A percentile compares a stretch with the other conserved stretches of the same genome.
Evolutionary conservation across 2,797 vertebrate genomes (phyloP).

Genomic region (Gallinago solitaria): DNA sequence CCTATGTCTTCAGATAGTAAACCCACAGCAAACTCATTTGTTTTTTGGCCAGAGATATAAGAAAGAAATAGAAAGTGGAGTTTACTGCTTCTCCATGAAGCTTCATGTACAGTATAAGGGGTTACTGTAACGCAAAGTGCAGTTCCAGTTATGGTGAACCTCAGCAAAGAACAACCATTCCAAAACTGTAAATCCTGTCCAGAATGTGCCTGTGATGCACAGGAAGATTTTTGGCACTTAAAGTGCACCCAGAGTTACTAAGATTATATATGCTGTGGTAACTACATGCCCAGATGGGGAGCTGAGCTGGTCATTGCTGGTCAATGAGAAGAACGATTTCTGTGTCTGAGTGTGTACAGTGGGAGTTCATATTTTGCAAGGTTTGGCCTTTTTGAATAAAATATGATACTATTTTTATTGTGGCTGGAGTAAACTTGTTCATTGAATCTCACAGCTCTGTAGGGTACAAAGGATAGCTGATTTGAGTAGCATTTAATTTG

Average conservation of each 20-base stretch:
- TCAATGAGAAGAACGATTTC: neutral
- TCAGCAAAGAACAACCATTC: neutral
- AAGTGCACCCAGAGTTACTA: neutral
- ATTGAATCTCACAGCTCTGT: conserved; percentile 20
- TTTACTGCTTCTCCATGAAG: neutral
- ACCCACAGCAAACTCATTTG: conserved; percentile 44
- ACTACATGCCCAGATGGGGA: neutral
- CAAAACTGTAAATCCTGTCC: neutral
- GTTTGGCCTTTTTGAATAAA: neutral
- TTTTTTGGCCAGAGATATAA: conserved; percentile 24
- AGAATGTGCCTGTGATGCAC: neutral
- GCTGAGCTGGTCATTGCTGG: neutral
- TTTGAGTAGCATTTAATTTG: conserved; percentile 19
- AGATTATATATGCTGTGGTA: neutral
- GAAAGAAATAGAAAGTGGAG: conserved; percentile 27
- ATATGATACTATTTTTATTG: neutral
- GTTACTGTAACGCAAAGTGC: neutral
- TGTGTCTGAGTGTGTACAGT: neutral
- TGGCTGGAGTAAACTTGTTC: conserved; percentile 8
- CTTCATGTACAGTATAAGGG: neutral
- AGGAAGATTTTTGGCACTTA: neutral
- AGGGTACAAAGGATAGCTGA: conserved; percentile 11
- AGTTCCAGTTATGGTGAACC: neutral
- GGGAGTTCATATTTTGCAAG: neutral
- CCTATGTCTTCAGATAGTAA: conserved; percentile 49